phyloP scores from a whole-genome alignment of 2,888 invertebrate genomes.

The Anaspis maculata region DNA sequence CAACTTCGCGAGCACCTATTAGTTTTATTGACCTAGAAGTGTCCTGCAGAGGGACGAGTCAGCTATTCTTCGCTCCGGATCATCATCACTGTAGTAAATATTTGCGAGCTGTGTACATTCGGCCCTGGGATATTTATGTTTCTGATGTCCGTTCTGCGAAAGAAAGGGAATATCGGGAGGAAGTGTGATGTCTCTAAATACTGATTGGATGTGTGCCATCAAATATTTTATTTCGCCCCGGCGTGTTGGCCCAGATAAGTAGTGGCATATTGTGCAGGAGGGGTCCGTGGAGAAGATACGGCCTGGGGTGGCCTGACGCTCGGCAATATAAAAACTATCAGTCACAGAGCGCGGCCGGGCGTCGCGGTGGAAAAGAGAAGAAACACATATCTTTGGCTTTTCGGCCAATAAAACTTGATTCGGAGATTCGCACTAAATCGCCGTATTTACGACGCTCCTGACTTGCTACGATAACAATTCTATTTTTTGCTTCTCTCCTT shows the following conservation, averaged over 20 bases:
- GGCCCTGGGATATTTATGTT: no score
- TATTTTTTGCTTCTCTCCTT: no score
- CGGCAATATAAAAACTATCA: constrained; percentile 37
- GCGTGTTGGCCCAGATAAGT: constrained; percentile 24
- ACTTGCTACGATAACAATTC: constrained; percentile 38
- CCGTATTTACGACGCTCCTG: constrained; percentile 37
- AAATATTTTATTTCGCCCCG: constrained; percentile 37
- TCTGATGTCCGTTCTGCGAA: no score
- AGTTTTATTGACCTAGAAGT: no score
- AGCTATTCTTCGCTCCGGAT: no score
- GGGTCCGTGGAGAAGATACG: neutral
- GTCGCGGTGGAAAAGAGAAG: constrained; percentile 31
- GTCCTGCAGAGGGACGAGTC: no score
- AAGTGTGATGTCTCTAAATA: constrained; percentile 40
- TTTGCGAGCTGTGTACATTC: no score
- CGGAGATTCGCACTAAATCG: constrained; percentile 37
- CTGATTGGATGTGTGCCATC: constrained; percentile 41
- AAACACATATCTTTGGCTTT: constrained; percentile 51
- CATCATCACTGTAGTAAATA: no score
- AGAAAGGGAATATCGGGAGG: no score
- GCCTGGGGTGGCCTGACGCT: constrained; percentile 11
- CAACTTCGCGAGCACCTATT: no score
- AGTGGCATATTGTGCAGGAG: constrained; percentile 14
- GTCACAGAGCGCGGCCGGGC: constrained; percentile 31
- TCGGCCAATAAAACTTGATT: constrained; percentile 54